Evolutionary conservation across 2,888 invertebrate species (phyloP).

Genomic region (Acleris literana): DNA sequence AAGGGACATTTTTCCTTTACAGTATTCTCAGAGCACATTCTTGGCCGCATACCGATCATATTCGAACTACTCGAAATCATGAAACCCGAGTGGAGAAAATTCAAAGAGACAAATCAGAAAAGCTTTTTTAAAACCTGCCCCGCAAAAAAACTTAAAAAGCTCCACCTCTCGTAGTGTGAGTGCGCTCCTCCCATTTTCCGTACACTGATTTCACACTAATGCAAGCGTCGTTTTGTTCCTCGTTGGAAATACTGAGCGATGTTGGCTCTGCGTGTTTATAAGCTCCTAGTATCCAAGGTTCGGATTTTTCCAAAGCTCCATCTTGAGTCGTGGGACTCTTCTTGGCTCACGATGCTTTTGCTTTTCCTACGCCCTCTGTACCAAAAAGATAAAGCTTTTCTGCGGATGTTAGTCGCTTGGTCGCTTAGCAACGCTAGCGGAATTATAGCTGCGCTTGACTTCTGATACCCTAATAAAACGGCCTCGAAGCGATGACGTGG

Average conservation of each 20-base stretch:
- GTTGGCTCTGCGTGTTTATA: slow-evolving; percentile 44
- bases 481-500: slow-evolving; percentile 57
- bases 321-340: slow-evolving; percentile 39
- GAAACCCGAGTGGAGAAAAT: slow-evolving; percentile 73
- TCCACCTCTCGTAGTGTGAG: slow-evolving; percentile 45
- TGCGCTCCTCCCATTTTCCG: slow-evolving; percentile 49
- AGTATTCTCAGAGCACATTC: slow-evolving; percentile 40
- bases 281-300: slow-evolving; percentile 57
- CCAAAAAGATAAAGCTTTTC: slow-evolving; percentile 3
- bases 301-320: slow-evolving; percentile 62
- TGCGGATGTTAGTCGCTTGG: slow-evolving; percentile 18
- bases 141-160: slow-evolving; percentile 66
- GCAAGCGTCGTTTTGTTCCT: slow-evolving; percentile 38
- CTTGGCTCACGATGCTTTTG: slow-evolving; percentile 15
- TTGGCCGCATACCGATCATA: slow-evolving; percentile 62
- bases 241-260: too few relatives aligned
- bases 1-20: slow-evolving; percentile 45
- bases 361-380: slow-evolving; percentile 28
- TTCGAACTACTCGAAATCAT: slow-evolving; percentile 55
- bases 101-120: slow-evolving; percentile 76
- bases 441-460: slow-evolving; percentile 19
- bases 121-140: slow-evolving; percentile 72
- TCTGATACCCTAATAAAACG: slow-evolving; percentile 53
- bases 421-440: slow-evolving; percentile 23
- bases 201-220: slow-evolving; percentile 43